These are phyloP conservation scores for Macaria notata DNA, from an alignment of 2,888 invertebrate species.

Conservation along the genomic window DNA sequence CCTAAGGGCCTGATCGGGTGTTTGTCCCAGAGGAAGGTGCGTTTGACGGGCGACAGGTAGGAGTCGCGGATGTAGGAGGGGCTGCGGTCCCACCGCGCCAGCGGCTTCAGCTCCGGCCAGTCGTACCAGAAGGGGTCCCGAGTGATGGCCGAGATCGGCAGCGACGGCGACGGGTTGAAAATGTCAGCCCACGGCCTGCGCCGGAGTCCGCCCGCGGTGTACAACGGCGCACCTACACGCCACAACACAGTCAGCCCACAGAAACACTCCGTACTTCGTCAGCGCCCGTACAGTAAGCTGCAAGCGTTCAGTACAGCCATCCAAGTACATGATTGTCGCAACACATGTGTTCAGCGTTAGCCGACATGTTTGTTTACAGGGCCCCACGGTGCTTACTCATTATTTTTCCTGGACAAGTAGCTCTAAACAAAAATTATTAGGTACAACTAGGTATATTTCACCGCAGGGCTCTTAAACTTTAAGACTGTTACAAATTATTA, in stretches of 20 bases:
- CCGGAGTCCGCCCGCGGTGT: slow-evolving; percentile 84
- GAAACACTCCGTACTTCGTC: slow-evolving; percentile 63
- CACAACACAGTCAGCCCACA: slow-evolving; percentile 65
- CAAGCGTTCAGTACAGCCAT: slow-evolving; percentile 40
- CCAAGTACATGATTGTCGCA: slow-evolving; percentile 10
- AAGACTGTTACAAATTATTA: neutral
- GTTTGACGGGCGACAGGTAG: slow-evolving; percentile 95
- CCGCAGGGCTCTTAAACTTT: slow-evolving; percentile 17
- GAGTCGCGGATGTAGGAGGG: slow-evolving; percentile 92
- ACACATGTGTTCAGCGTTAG: slow-evolving; percentile 10
- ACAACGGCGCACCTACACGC: slow-evolving; percentile 87
- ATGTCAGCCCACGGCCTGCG: slow-evolving; percentile 85
- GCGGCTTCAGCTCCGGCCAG: slow-evolving; percentile 90
- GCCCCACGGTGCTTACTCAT: slow-evolving; percentile 14
- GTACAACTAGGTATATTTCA: neutral
- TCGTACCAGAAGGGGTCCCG: slow-evolving; percentile 96
- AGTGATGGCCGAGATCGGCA: slow-evolving; percentile 90
- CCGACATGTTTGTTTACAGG: slow-evolving; percentile 12
- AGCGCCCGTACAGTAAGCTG: slow-evolving; percentile 57
- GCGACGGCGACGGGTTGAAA: slow-evolving; percentile 89
- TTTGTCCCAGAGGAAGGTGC: slow-evolving; percentile 94
- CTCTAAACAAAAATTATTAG: too few relatives aligned
- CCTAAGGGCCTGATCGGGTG: slow-evolving; percentile 95
- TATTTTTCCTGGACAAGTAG: neutral
- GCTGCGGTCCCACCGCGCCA: slow-evolving; percentile 87